These are phyloP conservation scores for Pheosia tremula DNA, from an alignment of 2,888 invertebrate genomes.

Conservation along the genomic window DNA sequence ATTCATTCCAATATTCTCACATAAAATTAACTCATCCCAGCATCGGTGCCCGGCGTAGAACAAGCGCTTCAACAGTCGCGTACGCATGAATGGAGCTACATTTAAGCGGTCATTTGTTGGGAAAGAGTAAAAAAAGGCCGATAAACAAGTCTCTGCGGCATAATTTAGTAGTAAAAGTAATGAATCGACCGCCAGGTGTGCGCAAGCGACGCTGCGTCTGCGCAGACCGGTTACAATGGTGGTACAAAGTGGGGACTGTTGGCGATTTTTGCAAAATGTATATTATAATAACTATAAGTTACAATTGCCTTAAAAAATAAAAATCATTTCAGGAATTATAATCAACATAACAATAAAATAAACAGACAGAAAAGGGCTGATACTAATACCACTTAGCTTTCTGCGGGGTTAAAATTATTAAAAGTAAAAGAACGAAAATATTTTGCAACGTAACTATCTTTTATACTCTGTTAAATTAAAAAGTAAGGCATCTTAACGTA, in stretches of 20 bases:
- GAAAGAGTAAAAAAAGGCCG: slow-evolving; percentile 36
- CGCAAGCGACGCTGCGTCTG: slow-evolving; percentile 37
- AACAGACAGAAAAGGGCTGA: no score
- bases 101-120: slow-evolving; percentile 56
- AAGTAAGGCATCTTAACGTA: no score
- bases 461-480: no score
- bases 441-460: no score
- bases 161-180: slow-evolving; percentile 46
- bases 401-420: no score
- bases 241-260: slow-evolving; percentile 22
- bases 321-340: no score
- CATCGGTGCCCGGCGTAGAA: slow-evolving; percentile 21
- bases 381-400: no score
- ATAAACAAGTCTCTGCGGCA: slow-evolving; percentile 47
- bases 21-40: slow-evolving; percentile 18
- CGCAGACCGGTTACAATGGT: slow-evolving; percentile 38
- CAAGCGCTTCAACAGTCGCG: slow-evolving; percentile 47
- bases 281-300: no score
- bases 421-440: no score
- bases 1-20: slow-evolving; percentile 15
- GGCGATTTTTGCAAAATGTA: neutral
- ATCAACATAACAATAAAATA: no score
- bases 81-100: slow-evolving; percentile 64
- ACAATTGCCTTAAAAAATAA: no score
- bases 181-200: slow-evolving; percentile 47